phyloP scores from a whole-genome alignment of 2,113 vertebrate genomes.

The Chaetops frenatus region DNA sequence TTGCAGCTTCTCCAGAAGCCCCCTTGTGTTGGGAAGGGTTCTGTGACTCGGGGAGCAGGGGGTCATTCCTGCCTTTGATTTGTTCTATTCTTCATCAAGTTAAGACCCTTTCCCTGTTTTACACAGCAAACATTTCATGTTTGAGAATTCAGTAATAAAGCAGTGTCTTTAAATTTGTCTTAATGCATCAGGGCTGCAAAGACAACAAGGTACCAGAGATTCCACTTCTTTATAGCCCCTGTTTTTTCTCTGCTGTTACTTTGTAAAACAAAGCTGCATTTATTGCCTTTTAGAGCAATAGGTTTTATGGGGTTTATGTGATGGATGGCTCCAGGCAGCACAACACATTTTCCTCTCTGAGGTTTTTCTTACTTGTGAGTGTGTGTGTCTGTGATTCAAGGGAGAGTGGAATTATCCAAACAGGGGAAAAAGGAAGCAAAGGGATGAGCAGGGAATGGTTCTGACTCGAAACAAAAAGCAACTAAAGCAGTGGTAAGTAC shows the following conservation, averaged over 20 bases:
- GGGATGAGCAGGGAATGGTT: neutral
- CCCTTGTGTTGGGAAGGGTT: neutral
- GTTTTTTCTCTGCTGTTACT: neutral
- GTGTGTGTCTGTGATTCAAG: neutral
- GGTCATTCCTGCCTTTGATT: neutral
- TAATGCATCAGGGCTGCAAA: neutral
- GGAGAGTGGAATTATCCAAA: neutral
- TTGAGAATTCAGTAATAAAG: neutral
- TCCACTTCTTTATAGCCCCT: neutral
- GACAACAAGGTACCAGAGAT: neutral
- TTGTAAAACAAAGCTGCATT: neutral
- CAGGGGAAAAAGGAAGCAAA: neutral
- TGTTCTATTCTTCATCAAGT: neutral
- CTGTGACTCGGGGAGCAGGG: fast-evolving
- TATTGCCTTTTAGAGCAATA: neutral
- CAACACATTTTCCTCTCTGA: neutral
- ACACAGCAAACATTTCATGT: neutral
- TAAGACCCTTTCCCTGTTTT: neutral
- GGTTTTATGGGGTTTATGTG: neutral
- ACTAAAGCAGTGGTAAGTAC: slow-evolving; percentile 13
- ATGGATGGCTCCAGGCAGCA: neutral
- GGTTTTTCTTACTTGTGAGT: neutral
- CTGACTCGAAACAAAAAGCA: neutral
- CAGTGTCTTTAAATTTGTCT: neutral
- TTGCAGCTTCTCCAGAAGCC: neutral